A percentile compares a stretch with the other conserved stretches of the same genome.
These are phyloP conservation scores for Aramus guarauna DNA, from an alignment of 2,113 vertebrate genomes.

Conservation along the genomic window DNA sequence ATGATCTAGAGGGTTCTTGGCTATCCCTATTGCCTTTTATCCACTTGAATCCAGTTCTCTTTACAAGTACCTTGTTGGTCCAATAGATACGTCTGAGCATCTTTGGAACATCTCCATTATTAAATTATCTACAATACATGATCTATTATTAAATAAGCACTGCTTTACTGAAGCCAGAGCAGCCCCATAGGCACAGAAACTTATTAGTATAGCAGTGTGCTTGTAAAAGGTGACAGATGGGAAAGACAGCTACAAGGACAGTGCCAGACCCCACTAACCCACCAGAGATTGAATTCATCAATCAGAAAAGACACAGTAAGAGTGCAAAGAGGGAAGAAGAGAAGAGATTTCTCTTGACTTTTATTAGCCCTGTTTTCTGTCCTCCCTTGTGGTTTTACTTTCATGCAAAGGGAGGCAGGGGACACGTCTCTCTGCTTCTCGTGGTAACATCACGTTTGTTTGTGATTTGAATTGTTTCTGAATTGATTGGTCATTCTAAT, in stretches of 20 bases:
- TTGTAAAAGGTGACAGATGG: conserved; percentile 50
- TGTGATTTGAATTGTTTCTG: background rate
- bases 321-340: background rate
- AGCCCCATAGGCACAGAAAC: background rate
- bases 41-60: background rate
- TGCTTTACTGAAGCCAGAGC: background rate
- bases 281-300: conserved; percentile 49
- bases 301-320: conserved; percentile 10
- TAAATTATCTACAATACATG: conserved; percentile 11
- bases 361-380: background rate
- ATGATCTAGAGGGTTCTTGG: background rate
- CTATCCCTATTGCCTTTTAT: background rate
- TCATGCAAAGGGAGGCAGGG: background rate
- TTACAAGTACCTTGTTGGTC: background rate
- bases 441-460: background rate
- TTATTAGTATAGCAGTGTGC: background rate
- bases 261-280: background rate
- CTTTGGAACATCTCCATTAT: conserved; percentile 2
- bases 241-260: conserved; percentile 30
- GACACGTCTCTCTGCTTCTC: background rate
- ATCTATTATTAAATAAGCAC: conserved; percentile 23
- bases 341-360: background rate
- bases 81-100: background rate
- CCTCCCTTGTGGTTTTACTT: background rate
- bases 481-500: background rate